These are phyloP conservation scores for Galleria mellonella DNA, from an alignment of 1,140 invertebrate species.

Conservation along the genomic window DNA sequence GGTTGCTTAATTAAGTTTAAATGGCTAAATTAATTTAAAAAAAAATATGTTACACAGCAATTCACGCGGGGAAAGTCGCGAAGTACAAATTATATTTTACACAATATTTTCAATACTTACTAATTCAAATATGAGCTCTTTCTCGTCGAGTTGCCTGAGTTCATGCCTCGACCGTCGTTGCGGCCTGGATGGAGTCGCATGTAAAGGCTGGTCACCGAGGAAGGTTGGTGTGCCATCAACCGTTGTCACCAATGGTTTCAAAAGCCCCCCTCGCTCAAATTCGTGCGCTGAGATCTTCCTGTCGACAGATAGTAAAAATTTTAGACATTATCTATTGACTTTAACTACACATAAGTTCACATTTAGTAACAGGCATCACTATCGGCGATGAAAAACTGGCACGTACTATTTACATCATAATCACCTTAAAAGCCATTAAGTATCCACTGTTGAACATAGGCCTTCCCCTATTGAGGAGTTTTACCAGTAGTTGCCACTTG, in stretches of 20 bases:
- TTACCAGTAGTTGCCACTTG: too few relatives aligned
- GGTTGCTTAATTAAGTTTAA: too few relatives aligned
- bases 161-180: slow-evolving; percentile 87
- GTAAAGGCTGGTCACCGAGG: slow-evolving; percentile 72
- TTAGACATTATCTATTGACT: too few relatives aligned
- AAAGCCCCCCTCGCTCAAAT: slow-evolving; percentile 91
- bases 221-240: slow-evolving; percentile 94
- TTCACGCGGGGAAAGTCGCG: neutral
- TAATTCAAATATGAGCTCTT: slow-evolving; percentile 96
- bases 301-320: slow-evolving; percentile 1
- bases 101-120: slow-evolving; percentile 73
- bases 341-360: too few relatives aligned
- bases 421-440: too few relatives aligned
- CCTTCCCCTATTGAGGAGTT: too few relatives aligned
- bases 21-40: neutral
- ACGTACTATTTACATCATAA: too few relatives aligned
- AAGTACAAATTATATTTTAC: too few relatives aligned
- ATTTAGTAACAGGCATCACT: too few relatives aligned
- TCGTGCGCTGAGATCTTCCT: slow-evolving; percentile 97
- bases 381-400: too few relatives aligned
- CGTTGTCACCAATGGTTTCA: slow-evolving; percentile 93
- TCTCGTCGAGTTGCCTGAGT: slow-evolving; percentile 91
- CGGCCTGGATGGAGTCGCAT: slow-evolving; percentile 74
- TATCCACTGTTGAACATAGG: too few relatives aligned
- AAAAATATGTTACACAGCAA: neutral